Conservation (phyloP, 2,888 invertebrate genomes). For the Agrotis segetum region DNA sequence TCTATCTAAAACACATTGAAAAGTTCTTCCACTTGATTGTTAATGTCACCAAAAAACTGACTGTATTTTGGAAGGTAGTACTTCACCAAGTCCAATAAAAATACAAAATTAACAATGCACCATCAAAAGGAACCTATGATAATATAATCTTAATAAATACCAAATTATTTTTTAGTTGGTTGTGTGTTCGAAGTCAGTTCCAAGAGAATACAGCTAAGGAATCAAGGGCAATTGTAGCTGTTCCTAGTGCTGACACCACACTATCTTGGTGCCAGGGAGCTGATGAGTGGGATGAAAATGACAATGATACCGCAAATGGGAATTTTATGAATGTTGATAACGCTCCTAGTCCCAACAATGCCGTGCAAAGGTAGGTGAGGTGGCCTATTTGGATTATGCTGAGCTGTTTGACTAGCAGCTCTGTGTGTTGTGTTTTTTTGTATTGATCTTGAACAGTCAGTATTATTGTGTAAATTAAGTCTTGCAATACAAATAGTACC, state of each 20-base stretch:
- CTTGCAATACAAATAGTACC: not conserved
- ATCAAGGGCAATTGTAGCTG: constrained; percentile 75
- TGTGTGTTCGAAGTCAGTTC: constrained; percentile 94
- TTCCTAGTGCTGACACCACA: constrained; percentile 81
- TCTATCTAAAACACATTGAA: not conserved
- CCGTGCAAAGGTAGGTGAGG: constrained; percentile 81
- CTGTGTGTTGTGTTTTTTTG: too few relatives aligned
- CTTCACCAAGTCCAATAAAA: not conserved
- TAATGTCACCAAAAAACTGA: not conserved
- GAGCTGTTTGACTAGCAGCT: not conserved
- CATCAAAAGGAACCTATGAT: not conserved
- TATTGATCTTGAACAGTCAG: not conserved
- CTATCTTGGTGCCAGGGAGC: constrained; percentile 94
- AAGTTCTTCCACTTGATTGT: not conserved
- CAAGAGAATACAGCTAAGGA: constrained; percentile 88
- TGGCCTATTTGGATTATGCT: not conserved
- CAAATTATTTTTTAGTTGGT: constrained; percentile 91
- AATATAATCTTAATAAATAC: not conserved
- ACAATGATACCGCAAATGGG: constrained; percentile 93
- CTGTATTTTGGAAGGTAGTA: not conserved
- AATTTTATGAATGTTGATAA: constrained; percentile 92
- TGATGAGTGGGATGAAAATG: constrained; percentile 93
- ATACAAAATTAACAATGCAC: too few relatives aligned
- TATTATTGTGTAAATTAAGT: not conserved
- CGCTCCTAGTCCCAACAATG: constrained; percentile 86